These are phyloP conservation scores for Psix sp. DNA, from an alignment of 1,140 invertebrate species.

Conservation along the genomic window DNA sequence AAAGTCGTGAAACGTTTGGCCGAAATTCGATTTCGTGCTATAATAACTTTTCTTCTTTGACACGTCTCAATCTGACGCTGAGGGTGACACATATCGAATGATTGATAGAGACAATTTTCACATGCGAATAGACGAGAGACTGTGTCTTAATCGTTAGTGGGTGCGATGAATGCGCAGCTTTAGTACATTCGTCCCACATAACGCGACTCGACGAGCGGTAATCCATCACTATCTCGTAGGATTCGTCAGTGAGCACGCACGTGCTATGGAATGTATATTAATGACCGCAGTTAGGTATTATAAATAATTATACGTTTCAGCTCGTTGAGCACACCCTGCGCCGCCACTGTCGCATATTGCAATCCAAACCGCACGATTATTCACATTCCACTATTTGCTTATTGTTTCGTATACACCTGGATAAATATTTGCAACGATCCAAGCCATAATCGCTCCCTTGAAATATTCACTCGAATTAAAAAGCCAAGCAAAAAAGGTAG, in stretches of 20 bases:
- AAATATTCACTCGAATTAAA: too few species aligned
- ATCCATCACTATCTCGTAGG: slow-evolving; percentile 53
- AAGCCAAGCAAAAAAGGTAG: too few species aligned
- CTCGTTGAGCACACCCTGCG: slow-evolving; percentile 5
- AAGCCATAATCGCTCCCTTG: too few species aligned
- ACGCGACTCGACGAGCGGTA: slow-evolving; percentile 17
- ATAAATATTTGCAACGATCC: slow-evolving; percentile 9
- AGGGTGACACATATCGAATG: slow-evolving; percentile 16
- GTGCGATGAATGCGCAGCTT: slow-evolving; percentile 18
- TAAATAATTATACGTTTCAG: slow-evolving; percentile 65
- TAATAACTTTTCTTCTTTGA: too few species aligned
- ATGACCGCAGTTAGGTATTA: slow-evolving; percentile 60
- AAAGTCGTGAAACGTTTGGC: too few species aligned
- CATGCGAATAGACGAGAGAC: slow-evolving; percentile 19
- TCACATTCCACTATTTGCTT: slow-evolving; percentile 2
- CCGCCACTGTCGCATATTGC: slow-evolving; percentile 5
- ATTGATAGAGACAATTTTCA: slow-evolving; percentile 32
- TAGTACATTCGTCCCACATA: slow-evolving; percentile 8
- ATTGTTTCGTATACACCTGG: slow-evolving; percentile 4
- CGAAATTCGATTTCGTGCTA: too few species aligned
- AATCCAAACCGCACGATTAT: slow-evolving; percentile 5
- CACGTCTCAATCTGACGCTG: slow-evolving; percentile 5
- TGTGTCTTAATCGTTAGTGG: slow-evolving; percentile 24
- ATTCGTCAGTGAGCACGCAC: slow-evolving; percentile 53
- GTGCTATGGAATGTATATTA: slow-evolving; percentile 65